A percentile compares a stretch with the other conserved stretches of the same genome.
These are phyloP conservation scores for Catocala sponsa DNA, from an alignment of 2,888 invertebrate genomes.

Conservation along the genomic window DNA sequence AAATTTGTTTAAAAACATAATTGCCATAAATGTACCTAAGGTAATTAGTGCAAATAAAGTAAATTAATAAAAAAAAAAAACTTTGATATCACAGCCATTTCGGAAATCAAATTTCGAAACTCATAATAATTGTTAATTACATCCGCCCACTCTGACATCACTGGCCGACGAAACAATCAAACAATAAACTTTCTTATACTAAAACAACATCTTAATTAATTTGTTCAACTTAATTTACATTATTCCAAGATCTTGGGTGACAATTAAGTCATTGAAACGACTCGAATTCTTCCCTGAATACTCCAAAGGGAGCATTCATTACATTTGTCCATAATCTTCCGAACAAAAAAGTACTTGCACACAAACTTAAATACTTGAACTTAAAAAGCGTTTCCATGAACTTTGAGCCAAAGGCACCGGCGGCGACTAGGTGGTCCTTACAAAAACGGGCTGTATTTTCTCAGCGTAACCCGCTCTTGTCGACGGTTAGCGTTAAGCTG, in stretches of 20 bases:
- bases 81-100: no score
- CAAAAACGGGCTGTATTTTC: constrained; percentile 46
- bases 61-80: no score
- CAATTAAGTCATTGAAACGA: constrained; percentile 27
- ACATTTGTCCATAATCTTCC: constrained; percentile 17
- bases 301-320: constrained; percentile 16
- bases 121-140: no score
- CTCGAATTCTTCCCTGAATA: constrained; percentile 18
- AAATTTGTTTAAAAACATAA: no score
- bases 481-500: constrained; percentile 48
- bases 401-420: constrained; percentile 35
- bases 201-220: constrained; percentile 1
- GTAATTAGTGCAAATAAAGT: no score
- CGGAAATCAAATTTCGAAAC: no score
- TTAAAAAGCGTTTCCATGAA: constrained; percentile 39
- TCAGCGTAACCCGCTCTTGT: constrained; percentile 47
- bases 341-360: constrained; percentile 32
- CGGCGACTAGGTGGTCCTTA: constrained; percentile 48
- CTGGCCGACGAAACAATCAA: not conserved
- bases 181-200: not conserved
- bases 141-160: no score
- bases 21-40: no score
- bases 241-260: constrained; percentile 12
- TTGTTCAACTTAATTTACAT: constrained; percentile 6
- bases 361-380: constrained; percentile 25